Conservation (phyloP, 2,888 invertebrate genomes). For the Schizotus pectinicornis region DNA sequence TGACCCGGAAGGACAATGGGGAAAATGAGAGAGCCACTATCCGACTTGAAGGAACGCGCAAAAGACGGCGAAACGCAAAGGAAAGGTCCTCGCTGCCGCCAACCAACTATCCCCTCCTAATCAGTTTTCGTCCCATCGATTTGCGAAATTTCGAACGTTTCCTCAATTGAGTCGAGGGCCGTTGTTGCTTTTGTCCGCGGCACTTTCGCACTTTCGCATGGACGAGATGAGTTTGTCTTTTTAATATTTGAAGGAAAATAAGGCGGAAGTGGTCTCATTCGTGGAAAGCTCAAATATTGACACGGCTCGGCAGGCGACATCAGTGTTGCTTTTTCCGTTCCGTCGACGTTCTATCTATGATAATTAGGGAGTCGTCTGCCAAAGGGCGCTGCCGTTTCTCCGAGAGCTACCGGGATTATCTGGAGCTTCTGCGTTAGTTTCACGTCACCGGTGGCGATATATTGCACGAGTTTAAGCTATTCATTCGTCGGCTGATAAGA, state of each 20-base stretch:
- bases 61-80: slow-evolving; percentile 8
- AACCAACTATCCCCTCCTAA: too few species aligned
- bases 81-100: not conserved
- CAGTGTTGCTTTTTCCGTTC: slow-evolving; percentile 20
- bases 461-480: slow-evolving; percentile 46
- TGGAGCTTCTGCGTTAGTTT: slow-evolving; percentile 38
- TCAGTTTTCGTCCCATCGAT: too few species aligned
- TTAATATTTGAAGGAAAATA: slow-evolving; percentile 19
- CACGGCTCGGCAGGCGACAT: slow-evolving; percentile 19
- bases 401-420: slow-evolving; percentile 29
- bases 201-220: too few species aligned
- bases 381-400: too few species aligned
- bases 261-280: slow-evolving; percentile 14
- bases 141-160: not conserved
- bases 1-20: slow-evolving; percentile 53
- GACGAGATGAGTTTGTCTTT: slow-evolving; percentile 1
- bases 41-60: slow-evolving; percentile 15
- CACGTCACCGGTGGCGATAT: slow-evolving; percentile 43
- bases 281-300: slow-evolving; percentile 25
- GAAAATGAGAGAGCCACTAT: slow-evolving; percentile 40
- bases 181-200: too few species aligned
- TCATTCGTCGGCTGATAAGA: slow-evolving; percentile 45
- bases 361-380: slow-evolving; percentile 10
- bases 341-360: slow-evolving; percentile 16
- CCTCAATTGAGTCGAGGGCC: not conserved